Evolutionary conservation across 2,113 vertebrate species (phyloP).

Genomic region (Syngnathus floridae): DNA sequence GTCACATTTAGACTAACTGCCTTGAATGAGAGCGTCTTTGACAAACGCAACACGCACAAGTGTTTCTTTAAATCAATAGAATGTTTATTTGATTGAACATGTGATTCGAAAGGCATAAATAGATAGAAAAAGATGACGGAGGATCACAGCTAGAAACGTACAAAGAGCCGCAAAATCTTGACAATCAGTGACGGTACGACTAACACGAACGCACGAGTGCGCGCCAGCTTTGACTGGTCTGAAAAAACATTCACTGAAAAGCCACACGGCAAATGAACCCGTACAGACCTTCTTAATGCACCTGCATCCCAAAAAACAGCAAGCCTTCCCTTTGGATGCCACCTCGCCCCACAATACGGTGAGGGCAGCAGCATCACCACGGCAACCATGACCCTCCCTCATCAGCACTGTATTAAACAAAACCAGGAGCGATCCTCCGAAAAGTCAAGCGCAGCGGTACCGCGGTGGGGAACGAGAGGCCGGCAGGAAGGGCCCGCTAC

Average conservation of each 20-base stretch:
- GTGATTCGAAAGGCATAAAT: conserved; percentile 59
- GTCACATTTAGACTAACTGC: too few species aligned
- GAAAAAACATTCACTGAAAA: conserved; percentile 35
- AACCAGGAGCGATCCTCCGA: conserved; percentile 39
- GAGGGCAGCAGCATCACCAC: conserved; percentile 2
- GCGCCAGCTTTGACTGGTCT: conserved; percentile 46
- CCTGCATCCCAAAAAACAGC: conserved; percentile 21
- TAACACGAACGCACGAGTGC: conserved; percentile 16
- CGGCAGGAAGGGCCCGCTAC: conserved; percentile 41
- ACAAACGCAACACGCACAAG: background rate
- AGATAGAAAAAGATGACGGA: conserved; percentile 58
- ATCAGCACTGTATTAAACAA: conserved; percentile 36
- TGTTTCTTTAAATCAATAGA: conserved; percentile 27
- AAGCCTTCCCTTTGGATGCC: conserved; percentile 29
- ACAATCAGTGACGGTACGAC: conserved; percentile 54
- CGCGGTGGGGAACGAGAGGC: conserved; percentile 42
- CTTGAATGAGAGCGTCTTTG: too few species aligned
- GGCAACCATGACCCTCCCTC: conserved; percentile 18
- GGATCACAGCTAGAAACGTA: conserved; percentile 60
- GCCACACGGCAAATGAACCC: conserved; percentile 34
- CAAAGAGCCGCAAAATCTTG: conserved; percentile 59
- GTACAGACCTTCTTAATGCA: conserved; percentile 34
- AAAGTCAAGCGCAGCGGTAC: conserved; percentile 47
- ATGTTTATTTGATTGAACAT: conserved; percentile 59
- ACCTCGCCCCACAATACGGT: conserved; percentile 25